Evolutionary conservation across 2,797 vertebrate genomes (phyloP), one percentile per base, ranked within the genome.

Genomic region (Luscinia megarhynchos): DNA sequence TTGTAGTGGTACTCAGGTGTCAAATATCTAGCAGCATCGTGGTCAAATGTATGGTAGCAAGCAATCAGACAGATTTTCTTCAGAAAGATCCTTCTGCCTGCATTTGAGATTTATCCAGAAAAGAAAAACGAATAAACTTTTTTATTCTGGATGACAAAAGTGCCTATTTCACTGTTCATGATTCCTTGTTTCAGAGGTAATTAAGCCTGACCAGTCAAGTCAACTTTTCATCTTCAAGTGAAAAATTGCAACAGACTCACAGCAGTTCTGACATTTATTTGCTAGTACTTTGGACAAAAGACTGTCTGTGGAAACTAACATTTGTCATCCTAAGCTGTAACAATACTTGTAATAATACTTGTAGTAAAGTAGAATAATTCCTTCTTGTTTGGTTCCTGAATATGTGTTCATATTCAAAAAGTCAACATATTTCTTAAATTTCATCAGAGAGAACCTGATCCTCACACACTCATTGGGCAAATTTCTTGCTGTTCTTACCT

Each of bases 21-120:
- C 34, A 57, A 62, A 54, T 69, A 50, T 2, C 11, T 12, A 8
- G 8, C 20, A 62, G 34, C 6, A 43, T 6, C 5, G 0, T 9
- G 5, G 7, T 11, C 2, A 11, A n/a, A 13, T 51, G 8, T 15
- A 17, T 0, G 3, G 15, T 21, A 51, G 5, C 2, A 18, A 23
- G 5, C 9, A 62, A 15, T 5, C 57, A 74, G 24, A 45, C 2
- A 79, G 30, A 34, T 4, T 59, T 77, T 78, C 20, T 78, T 78
- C 6, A 2, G 8, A 17, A 17, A 74, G 5, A 0, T 63, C 14
- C 30, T 78, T 81, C 46, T 24, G 11, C 11, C 34, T 67, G 3
- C 2, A 10, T 57, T 80, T 78, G 30, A 74, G 54, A 78, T 30
- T 62, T 11, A 69, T 2, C 7, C 34, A 51, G 24, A 61, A 86